These are phyloP conservation scores for Phalanger gymnotis DNA, from an alignment of 2,797 vertebrate species.

Conservation along the genomic window DNA sequence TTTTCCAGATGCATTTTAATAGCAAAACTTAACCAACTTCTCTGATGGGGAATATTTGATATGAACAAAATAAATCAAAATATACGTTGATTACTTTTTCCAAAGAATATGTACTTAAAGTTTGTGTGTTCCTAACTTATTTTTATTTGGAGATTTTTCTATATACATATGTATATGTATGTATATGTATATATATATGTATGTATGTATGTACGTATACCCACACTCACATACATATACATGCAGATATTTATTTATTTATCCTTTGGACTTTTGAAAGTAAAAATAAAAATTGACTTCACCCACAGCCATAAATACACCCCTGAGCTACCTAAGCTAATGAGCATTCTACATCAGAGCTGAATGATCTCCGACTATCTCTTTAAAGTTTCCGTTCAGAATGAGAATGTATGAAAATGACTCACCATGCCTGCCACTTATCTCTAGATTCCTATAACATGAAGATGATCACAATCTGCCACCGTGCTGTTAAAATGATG, in stretches of 20 bases:
- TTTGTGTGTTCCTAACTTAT: neutral
- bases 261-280: neutral
- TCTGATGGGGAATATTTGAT: conserved; percentile 18
- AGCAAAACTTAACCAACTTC: conserved; percentile 37
- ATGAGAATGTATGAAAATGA: conserved; percentile 82
- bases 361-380: conserved; percentile 58
- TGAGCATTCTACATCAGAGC: conserved; percentile 46
- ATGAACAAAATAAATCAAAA: neutral
- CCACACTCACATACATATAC: neutral
- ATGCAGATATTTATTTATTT: neutral
- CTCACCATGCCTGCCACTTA: conserved; percentile 84
- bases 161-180: neutral
- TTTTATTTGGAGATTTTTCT: neutral
- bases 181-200: too few relatives aligned
- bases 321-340: conserved; percentile 2
- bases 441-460: conserved; percentile 86
- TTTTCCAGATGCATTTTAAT: conserved; percentile 50
- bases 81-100: neutral
- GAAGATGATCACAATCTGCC: conserved; percentile 89
- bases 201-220: too few relatives aligned
- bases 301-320: neutral
- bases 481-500: conserved; percentile 89
- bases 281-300: neutral
- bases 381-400: conserved; percentile 82
- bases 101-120: neutral